Evolutionary conservation across 2,888 invertebrate species (phyloP).

Genomic region (Macaria notata): DNA sequence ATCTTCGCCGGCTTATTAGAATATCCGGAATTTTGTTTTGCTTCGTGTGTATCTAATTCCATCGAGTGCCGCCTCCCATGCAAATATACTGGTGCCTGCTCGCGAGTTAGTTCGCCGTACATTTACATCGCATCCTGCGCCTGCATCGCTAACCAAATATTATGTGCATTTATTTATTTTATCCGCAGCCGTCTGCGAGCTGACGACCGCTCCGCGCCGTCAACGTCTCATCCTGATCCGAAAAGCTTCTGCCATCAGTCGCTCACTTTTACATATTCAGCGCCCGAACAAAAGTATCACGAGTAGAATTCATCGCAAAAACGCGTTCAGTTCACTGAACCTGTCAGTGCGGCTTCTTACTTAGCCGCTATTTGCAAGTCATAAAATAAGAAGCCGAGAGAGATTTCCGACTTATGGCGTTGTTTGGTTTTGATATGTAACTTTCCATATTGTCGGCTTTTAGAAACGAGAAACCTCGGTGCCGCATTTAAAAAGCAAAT

Average conservation of each 20-base stretch:
- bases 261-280: constrained; percentile 56
- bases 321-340: constrained; percentile 56
- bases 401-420: constrained; percentile 15
- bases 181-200: constrained; percentile 47
- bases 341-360: constrained; percentile 66
- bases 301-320: constrained; percentile 35
- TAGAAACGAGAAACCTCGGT: constrained; percentile 26
- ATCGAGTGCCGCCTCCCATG: constrained; percentile 64
- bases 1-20: constrained; percentile 40
- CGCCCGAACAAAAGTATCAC: constrained; percentile 45
- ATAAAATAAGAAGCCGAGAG: constrained; percentile 30
- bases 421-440: constrained; percentile 15
- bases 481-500: constrained; percentile 52
- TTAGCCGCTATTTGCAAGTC: constrained; percentile 67
- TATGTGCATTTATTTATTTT: constrained; percentile 77
- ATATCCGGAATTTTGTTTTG: constrained; percentile 32
- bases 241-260: constrained; percentile 35
- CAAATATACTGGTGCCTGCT: constrained; percentile 52
- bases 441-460: constrained; percentile 20
- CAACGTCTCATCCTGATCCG: constrained; percentile 47
- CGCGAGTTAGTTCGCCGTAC: constrained; percentile 45
- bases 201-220: constrained; percentile 45
- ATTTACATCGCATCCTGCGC: constrained; percentile 50
- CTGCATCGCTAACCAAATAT: constrained; percentile 70
- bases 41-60: constrained; percentile 49